phyloP scores from a whole-genome alignment of 2,113 vertebrate species.

The Columba livia region DNA sequence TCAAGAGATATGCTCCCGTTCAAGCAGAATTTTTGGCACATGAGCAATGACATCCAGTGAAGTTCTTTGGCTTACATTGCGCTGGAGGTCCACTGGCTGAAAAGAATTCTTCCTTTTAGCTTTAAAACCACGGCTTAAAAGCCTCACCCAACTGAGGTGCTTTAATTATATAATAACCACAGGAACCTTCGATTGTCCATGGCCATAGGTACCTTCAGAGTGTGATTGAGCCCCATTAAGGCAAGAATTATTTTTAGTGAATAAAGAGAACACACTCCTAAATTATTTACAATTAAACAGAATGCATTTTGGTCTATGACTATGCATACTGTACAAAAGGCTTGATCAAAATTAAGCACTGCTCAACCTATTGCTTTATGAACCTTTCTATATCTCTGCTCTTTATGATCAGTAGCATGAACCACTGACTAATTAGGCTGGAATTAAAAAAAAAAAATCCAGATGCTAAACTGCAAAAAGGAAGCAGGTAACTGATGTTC shows the following conservation, averaged over 20 bases:
- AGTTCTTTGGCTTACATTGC: background rate
- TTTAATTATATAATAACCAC: background rate
- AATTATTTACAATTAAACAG: background rate
- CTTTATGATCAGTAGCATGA: background rate
- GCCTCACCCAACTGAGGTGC: background rate
- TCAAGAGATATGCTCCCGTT: background rate
- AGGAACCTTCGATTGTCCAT: background rate
- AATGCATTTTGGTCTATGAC: background rate
- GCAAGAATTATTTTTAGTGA: background rate
- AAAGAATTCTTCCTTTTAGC: background rate
- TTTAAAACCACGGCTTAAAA: background rate
- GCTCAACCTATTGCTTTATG: background rate
- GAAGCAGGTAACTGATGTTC: background rate
- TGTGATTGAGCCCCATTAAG: background rate
- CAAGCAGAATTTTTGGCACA: background rate
- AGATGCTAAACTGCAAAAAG: background rate
- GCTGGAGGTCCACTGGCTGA: background rate
- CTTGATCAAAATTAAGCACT: background rate
- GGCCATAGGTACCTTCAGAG: background rate
- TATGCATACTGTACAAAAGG: background rate
- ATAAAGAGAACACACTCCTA: background rate
- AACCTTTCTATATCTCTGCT: background rate
- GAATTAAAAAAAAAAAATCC: background rate
- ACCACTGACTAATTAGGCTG: background rate
- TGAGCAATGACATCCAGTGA: background rate